A percentile compares a stretch with the other conserved stretches of the same genome.
phyloP scores from a whole-genome alignment of 2,797 vertebrate species.

The Echeneis naucrates region DNA sequence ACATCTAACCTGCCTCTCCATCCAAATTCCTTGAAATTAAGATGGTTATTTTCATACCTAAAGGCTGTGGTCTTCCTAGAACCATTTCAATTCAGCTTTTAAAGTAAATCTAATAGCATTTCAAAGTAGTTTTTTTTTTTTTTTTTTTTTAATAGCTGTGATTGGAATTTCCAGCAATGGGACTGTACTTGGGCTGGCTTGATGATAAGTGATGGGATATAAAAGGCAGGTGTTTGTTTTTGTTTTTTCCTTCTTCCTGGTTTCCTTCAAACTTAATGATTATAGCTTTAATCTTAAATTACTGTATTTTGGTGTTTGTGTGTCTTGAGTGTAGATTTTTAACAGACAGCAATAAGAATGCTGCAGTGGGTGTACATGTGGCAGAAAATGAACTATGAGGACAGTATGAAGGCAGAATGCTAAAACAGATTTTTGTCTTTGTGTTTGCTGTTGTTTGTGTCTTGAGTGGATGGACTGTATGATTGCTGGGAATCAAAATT shows the following conservation, averaged over 20 bases:
- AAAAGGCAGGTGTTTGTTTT: constrained; percentile 22
- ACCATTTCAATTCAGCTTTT: constrained; percentile 13
- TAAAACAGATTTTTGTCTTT: constrained; percentile 24
- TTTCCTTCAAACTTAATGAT: constrained; percentile 42
- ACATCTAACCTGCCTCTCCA: constrained; percentile 7
- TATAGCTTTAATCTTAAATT: constrained; percentile 63
- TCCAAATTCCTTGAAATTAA: background rate
- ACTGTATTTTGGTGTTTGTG: constrained; percentile 25
- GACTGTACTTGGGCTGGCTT: constrained; percentile 6
- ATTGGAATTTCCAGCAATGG: constrained; percentile 6
- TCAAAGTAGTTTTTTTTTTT: constrained; percentile 6
- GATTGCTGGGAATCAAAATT: constrained; percentile 47
- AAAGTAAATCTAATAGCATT: constrained; percentile 6
- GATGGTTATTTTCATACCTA: constrained; percentile 15
- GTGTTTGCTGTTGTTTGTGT: constrained; percentile 45
- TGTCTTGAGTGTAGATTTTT: constrained; percentile 42
- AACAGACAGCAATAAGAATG: constrained; percentile 66
- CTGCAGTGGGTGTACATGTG: constrained; percentile 41
- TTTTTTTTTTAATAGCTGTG: background rate
- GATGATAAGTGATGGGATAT: constrained; percentile 19
- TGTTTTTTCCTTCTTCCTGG: constrained; percentile 14
- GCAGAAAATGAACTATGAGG: constrained; percentile 44
- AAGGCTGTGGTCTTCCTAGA: constrained; percentile 6
- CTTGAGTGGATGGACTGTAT: constrained; percentile 46
- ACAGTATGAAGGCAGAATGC: constrained; percentile 7